A percentile compares a stretch with the other conserved stretches of the same genome.
These are phyloP conservation scores for Macrobrachium nipponense DNA, from an alignment of 1,140 invertebrate genomes.

Conservation along the genomic window DNA sequence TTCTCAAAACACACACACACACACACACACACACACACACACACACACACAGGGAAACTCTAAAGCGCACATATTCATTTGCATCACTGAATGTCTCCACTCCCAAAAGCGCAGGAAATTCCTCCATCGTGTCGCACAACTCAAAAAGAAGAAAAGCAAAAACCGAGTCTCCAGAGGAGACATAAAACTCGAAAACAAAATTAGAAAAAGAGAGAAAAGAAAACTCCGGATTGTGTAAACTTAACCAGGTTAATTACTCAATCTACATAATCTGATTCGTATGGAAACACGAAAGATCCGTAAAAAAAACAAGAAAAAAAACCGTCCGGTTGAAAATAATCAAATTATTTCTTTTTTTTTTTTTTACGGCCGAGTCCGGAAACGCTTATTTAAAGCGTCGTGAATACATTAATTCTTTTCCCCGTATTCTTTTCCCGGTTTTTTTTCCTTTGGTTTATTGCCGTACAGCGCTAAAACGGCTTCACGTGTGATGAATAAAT, in stretches of 20 bases:
- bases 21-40: too few species aligned
- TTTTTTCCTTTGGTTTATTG: too few species aligned
- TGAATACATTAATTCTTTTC: too few species aligned
- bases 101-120: neutral
- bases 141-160: neutral
- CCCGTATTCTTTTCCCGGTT: too few species aligned
- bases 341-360: too few species aligned
- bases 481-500: too few species aligned
- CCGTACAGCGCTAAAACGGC: too few species aligned
- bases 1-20: too few species aligned
- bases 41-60: neutral
- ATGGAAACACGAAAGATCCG: neutral
- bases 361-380: too few species aligned
- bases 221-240: neutral
- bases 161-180: neutral
- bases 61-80: neutral
- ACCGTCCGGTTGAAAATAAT: too few species aligned
- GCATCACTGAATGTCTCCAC: neutral
- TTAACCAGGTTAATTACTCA: neutral
- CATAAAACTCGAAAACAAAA: neutral
- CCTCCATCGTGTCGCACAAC: neutral
- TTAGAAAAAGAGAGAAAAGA: neutral
- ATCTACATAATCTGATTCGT: constrained; percentile 1
- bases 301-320: neutral
- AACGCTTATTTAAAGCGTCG: too few species aligned